A percentile compares a stretch with the other conserved stretches of the same genome.
phyloP scores from a whole-genome alignment of 64 coral and sea anemone species.

The Pachyseris speciosa region DNA sequence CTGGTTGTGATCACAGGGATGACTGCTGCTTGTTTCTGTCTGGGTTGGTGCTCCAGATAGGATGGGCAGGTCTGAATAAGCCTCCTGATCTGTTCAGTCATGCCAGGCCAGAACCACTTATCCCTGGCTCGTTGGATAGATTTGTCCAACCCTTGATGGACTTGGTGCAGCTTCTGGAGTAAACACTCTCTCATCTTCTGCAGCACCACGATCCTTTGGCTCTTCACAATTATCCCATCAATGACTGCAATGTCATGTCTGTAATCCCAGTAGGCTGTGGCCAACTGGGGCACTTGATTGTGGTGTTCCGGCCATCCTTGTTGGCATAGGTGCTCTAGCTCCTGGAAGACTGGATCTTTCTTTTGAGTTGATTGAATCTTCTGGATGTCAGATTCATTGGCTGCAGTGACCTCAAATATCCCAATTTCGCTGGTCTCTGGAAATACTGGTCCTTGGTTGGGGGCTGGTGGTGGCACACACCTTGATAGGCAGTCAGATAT shows the following conservation, averaged over 20 bases:
- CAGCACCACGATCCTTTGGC: constrained; percentile 83
- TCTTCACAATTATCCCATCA: constrained; percentile 87
- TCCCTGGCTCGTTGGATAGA: constrained; percentile 87
- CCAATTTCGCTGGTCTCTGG: too few relatives aligned
- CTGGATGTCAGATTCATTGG: constrained; percentile 81
- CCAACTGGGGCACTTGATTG: constrained; percentile 83
- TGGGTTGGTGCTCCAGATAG: constrained; percentile 84
- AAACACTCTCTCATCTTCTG: constrained; percentile 83
- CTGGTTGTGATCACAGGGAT: constrained; percentile 76
- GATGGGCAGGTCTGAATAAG: constrained; percentile 86
- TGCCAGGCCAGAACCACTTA: constrained; percentile 89
- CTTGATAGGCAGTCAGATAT: constrained; percentile 88
- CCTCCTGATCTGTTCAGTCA: constrained; percentile 82
- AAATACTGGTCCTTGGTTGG: constrained; percentile 69
- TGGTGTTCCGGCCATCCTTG: constrained; percentile 87
- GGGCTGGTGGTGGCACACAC: constrained; percentile 85
- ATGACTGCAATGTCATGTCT: constrained; percentile 87
- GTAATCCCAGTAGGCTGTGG: constrained; percentile 91
- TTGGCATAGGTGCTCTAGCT: constrained; percentile 71
- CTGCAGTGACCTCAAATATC: constrained; percentile 53
- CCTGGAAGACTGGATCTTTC: constrained; percentile 90
- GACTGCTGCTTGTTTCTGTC: constrained; percentile 78
- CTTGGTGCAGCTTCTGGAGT: constrained; percentile 79
- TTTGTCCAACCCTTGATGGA: constrained; percentile 77
- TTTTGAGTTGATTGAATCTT: constrained; percentile 89